These are phyloP conservation scores for Cyrtorhinus lividipennis DNA, from an alignment of 1,140 invertebrate genomes.

Conservation along the genomic window DNA sequence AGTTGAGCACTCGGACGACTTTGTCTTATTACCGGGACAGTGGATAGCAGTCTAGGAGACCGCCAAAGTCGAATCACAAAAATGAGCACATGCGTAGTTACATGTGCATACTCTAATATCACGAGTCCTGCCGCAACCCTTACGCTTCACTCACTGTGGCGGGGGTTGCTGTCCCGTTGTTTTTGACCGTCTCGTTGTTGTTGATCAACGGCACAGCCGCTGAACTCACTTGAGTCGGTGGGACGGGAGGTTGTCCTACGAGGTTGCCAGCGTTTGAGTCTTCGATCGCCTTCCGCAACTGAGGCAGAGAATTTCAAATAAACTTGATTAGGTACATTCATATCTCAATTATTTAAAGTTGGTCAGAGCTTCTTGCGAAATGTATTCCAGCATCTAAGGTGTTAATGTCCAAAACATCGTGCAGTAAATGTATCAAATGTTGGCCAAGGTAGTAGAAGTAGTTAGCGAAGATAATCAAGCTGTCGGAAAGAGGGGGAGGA, in stretches of 20 bases:
- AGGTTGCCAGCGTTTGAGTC: constrained; percentile 57
- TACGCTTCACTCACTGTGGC: background rate
- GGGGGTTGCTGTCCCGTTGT: background rate
- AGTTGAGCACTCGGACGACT: too few relatives aligned
- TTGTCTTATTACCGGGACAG: too few relatives aligned
- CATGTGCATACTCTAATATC: too few relatives aligned
- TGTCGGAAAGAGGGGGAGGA: too few relatives aligned
- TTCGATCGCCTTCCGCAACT: constrained; percentile 75
- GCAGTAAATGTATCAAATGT: too few relatives aligned
- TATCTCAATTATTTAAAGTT: constrained; percentile 7
- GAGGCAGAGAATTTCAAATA: constrained; percentile 25
- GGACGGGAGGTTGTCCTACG: background rate
- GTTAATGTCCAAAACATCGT: too few relatives aligned
- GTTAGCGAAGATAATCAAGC: too few relatives aligned
- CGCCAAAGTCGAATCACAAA: too few relatives aligned
- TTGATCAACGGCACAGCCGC: constrained; percentile 9
- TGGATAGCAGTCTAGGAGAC: too few relatives aligned
- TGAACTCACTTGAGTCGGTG: background rate
- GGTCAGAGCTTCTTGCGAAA: background rate
- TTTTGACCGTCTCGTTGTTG: constrained; percentile 8
- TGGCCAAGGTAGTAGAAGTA: too few relatives aligned
- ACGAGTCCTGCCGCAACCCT: too few relatives aligned
- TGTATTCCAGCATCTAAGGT: background rate
- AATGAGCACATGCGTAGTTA: too few relatives aligned
- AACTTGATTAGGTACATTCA: constrained; percentile 11